Base-by-base conservation (phyloP, 2,113 vertebrate species). In the Pedetes capensis region DNA sequence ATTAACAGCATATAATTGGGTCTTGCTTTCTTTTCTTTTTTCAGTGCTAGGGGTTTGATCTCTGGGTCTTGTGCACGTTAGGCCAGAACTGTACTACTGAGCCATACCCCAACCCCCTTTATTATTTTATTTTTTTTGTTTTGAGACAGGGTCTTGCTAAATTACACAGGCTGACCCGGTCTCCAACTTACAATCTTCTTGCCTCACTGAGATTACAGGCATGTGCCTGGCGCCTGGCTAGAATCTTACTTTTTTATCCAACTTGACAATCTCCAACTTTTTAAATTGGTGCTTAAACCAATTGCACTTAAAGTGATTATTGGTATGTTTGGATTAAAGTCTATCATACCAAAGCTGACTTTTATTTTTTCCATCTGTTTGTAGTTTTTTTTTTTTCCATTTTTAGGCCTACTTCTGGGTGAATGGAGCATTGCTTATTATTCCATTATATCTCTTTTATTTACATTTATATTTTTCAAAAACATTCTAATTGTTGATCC, bases 251-350 rank as follows among this genome's bases (percentile, higher is more conserved):
- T 74, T 49, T 47, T 18, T 25, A 37, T 86, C 39, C 59, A 89
- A 12, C 49, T 86, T 66, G 66, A 68, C 71, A 68, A 64, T 92
- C 13, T 95, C 13, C 72, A 57, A 47, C 72, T 79, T 89, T 90
- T 86, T n/a, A n/a, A 75, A 66, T 18, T 25, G 11, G 2, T 72
- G 55, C 75, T 84, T 42, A 42, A 57, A 32, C 27, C 42, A 61
- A 44, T 90, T 74, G 29, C 51, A 8, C 85, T 59, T 29, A 47
- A 89, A 79, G 10, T 55, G 63, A 72, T 71, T 27, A 20, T 25
- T 89, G 44, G 39, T 71, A 84, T 66, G 34, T 89, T 89, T 84
- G 90, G 55, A 42, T 85, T 93, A 27, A 78, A 91, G 71, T 47
- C 12, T 76, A 17, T 76, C 23, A 71, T 44, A 14, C 42, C 64